Conservation (phyloP, 1,140 invertebrate species). For the Drosophila setifemur region DNA sequence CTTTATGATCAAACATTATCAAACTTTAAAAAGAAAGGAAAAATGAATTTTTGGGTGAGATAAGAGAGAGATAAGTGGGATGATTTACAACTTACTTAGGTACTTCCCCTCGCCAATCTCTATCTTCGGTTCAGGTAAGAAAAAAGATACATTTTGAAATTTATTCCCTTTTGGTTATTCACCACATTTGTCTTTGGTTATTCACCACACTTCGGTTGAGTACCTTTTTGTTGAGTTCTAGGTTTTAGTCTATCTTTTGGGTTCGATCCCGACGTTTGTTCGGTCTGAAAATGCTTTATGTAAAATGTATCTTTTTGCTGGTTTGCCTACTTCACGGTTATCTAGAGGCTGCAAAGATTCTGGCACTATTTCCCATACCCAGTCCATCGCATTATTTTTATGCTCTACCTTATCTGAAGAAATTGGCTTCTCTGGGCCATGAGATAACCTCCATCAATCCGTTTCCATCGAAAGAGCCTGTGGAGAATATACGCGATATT, state of each 20-base stretch:
- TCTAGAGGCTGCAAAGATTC: constrained; percentile 6
- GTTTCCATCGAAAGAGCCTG: neutral
- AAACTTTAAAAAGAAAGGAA: no score
- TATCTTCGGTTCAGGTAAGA: neutral
- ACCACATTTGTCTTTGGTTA: neutral
- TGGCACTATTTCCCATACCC: constrained; percentile 20
- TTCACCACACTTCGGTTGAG: neutral
- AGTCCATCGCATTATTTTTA: constrained; percentile 8
- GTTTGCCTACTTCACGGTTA: neutral
- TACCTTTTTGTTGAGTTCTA: no score
- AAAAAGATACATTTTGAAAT: neutral
- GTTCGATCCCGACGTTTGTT: neutral
- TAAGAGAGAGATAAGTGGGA: neutral
- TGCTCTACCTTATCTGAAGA: constrained; percentile 10
- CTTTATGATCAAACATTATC: no score
- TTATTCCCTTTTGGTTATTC: neutral
- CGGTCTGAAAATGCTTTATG: neutral
- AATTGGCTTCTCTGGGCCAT: constrained; percentile 12
- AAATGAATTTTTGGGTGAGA: no score
- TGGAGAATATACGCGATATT: constrained; percentile 8
- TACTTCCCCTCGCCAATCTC: neutral
- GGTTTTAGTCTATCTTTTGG: neutral
- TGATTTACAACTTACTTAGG: constrained; percentile 4
- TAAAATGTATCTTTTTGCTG: neutral
- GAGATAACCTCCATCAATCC: constrained; percentile 14